phyloP scores from a whole-genome alignment of 2,797 vertebrate species.

The Trachurus trachurus region DNA sequence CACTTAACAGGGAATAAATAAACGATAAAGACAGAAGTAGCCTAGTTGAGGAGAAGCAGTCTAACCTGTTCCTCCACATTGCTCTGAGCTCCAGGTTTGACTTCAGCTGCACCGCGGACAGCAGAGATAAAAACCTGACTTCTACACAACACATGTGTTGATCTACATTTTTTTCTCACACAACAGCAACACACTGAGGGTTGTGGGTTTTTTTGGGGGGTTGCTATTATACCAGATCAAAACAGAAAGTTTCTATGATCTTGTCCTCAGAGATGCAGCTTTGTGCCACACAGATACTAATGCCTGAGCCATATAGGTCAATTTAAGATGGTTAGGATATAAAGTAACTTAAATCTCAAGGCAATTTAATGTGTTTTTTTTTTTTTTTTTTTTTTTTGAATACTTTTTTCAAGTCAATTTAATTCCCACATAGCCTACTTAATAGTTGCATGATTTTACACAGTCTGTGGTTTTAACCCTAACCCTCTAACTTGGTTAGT shows the following conservation, averaged over 20 bases:
- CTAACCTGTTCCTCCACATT: conserved; percentile 73
- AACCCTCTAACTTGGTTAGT: no score
- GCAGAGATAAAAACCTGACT: not conserved
- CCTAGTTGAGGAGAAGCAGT: conserved; percentile 29
- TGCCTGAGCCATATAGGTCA: not conserved
- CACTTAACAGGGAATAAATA: not conserved
- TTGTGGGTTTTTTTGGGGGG: no score
- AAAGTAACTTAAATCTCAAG: no score
- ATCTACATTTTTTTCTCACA: not conserved
- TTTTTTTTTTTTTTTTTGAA: no score
- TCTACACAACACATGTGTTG: conserved; percentile 32
- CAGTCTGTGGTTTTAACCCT: no score
- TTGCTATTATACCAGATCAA: not conserved
- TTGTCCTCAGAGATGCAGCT: not conserved
- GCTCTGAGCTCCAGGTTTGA: not conserved
- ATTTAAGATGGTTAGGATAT: no score
- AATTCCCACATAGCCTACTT: no score
- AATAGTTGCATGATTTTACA: no score
- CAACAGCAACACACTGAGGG: not conserved
- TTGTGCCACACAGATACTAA: not conserved
- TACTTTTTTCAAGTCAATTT: no score
- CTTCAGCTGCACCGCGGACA: not conserved
- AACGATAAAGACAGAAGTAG: not conserved
- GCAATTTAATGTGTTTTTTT: no score
- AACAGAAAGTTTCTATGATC: not conserved